Evolutionary conservation across 2,113 vertebrate genomes (phyloP).

Genomic region (Microcebus lehilahytsara): DNA sequence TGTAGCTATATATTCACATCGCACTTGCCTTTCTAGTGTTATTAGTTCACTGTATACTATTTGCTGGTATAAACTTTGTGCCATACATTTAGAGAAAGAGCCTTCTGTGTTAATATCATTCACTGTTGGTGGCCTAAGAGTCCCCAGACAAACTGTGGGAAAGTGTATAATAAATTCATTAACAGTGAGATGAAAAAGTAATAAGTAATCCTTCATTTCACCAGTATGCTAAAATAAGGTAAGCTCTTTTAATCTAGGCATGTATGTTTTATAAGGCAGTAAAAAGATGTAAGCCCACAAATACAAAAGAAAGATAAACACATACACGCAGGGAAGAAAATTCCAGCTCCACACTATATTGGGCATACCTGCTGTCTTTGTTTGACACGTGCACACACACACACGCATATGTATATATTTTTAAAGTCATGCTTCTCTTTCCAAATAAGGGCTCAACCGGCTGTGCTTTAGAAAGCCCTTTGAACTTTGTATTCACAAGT

Average conservation of each 20-base stretch:
- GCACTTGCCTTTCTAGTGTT: background rate
- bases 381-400: background rate
- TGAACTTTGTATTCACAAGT: conserved; percentile 41
- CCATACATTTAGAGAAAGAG: background rate
- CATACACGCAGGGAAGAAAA: background rate
- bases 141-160: background rate
- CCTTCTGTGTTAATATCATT: background rate
- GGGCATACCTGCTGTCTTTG: background rate
- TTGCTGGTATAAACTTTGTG: background rate
- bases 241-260: background rate
- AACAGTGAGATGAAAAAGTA: background rate
- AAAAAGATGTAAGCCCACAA: background rate
- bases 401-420: background rate
- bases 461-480: conserved; percentile 50
- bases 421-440: background rate
- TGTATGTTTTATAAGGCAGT: background rate
- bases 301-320: background rate
- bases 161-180: background rate
- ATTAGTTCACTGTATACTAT: background rate
- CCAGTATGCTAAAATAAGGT: background rate
- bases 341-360: background rate
- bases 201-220: background rate
- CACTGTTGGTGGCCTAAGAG: background rate
- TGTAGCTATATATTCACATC: too few species aligned
- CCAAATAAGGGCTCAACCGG: conserved; percentile 36